Percentiles rank a stretch among this genome's conserved stretches.
Conservation (phyloP, 2,797 vertebrate genomes). For the Lacerta agilis region DNA sequence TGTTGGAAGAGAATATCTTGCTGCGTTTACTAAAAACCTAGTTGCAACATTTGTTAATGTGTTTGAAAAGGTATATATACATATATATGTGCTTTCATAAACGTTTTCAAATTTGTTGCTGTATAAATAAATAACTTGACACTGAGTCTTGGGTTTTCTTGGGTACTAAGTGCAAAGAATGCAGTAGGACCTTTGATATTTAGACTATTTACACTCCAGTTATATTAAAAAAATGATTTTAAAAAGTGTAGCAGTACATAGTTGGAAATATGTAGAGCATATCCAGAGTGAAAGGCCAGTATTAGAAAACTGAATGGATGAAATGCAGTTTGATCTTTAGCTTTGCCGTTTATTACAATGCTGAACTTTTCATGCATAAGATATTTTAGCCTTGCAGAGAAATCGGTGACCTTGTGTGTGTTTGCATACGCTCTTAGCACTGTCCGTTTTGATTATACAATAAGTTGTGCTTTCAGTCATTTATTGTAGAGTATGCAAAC, state of each 20-base stretch:
- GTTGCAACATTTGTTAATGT: constrained; percentile 99
- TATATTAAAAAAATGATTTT: not conserved
- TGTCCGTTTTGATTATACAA: not conserved
- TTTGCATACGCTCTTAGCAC: not conserved
- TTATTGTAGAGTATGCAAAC: not conserved
- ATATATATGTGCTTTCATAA: constrained; percentile 68
- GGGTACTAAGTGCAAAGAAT: constrained; percentile 42
- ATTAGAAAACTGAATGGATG: not conserved
- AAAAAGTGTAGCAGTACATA: not conserved
- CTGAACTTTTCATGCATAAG: not conserved
- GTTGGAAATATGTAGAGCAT: not conserved
- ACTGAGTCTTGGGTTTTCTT: constrained; percentile 74
- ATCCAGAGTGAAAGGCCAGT: not conserved
- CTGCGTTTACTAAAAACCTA: constrained; percentile 99
- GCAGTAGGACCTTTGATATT: not conserved
- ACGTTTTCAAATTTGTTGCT: constrained; percentile 70
- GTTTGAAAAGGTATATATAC: constrained; percentile 98
- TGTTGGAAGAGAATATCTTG: constrained; percentile 98
- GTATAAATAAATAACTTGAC: constrained; percentile 78
- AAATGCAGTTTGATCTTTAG: not conserved
- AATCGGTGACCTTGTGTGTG: not conserved
- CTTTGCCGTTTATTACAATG: not conserved
- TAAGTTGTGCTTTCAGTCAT: not conserved
- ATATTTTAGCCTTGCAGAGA: not conserved
- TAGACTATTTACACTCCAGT: not conserved